Conservation (phyloP, 2,113 vertebrate genomes). For the Theristicus caerulescens region DNA sequence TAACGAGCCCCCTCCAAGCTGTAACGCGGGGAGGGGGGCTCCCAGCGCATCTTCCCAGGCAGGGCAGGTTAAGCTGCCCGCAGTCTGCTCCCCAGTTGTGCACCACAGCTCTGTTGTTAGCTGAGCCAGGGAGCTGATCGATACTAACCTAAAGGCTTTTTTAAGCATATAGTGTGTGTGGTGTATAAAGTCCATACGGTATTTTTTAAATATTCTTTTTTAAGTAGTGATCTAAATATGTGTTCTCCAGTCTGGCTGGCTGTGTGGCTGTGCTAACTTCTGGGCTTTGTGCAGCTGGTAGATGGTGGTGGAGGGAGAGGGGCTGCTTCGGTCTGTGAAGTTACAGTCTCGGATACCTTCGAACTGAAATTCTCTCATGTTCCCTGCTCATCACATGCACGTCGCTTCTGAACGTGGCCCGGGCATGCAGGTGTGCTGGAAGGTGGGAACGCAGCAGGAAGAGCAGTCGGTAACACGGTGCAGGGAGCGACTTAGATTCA, state of each 20-base stretch:
- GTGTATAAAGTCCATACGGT: fast-evolving
- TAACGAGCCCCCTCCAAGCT: background rate
- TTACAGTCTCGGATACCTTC: background rate
- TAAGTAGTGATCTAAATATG: background rate
- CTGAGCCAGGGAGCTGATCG: background rate
- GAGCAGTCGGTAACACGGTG: background rate
- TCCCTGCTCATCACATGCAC: background rate
- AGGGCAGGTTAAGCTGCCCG: background rate
- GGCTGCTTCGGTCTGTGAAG: background rate
- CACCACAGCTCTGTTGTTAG: background rate
- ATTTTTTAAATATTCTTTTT: background rate
- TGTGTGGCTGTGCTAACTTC: background rate
- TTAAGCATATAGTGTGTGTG: background rate
- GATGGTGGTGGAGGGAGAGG: background rate
- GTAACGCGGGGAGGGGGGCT: background rate
- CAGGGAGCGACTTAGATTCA: fast-evolving
- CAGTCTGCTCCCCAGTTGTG: background rate
- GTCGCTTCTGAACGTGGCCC: background rate
- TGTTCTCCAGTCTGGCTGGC: background rate
- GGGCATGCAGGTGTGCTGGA: background rate
- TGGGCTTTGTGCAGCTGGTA: background rate
- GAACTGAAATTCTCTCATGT: background rate
- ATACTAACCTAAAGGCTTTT: background rate
- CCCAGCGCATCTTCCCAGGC: background rate
- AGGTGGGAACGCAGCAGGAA: background rate